Evolutionary conservation across 1,140 invertebrate genomes (phyloP).

Genomic region (Bilobella aurantiaca): DNA sequence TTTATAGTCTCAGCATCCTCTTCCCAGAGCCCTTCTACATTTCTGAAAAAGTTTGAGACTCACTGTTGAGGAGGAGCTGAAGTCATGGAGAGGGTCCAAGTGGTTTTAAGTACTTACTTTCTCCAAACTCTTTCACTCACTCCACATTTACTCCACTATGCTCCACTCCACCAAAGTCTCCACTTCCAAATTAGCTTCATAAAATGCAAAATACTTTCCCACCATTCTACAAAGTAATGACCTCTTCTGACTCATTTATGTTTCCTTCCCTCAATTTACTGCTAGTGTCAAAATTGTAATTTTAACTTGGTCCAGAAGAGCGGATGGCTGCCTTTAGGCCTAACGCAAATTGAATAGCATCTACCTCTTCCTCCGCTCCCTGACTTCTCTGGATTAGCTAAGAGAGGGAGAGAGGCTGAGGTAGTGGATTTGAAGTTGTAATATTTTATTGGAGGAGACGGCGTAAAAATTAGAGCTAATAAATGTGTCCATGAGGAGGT

Average conservation of each 20-base stretch:
- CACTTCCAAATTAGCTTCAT: slow-evolving; percentile 31
- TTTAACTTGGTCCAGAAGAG: not conserved
- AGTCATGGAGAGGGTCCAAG: slow-evolving; percentile 23
- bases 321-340: not conserved
- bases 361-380: no score
- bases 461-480: slow-evolving; percentile 19
- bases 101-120: slow-evolving; percentile 32
- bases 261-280: slow-evolving; percentile 14
- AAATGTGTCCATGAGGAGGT: slow-evolving; percentile 23
- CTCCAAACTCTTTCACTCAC: slow-evolving; percentile 10
- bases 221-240: slow-evolving; percentile 23
- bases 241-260: slow-evolving; percentile 5
- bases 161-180: not conserved
- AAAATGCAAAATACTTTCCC: slow-evolving; percentile 34
- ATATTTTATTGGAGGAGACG: not conserved
- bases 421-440: not conserved
- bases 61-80: not conserved
- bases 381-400: no score
- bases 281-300: slow-evolving; percentile 4
- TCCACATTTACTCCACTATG: not conserved
- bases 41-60: slow-evolving; percentile 1
- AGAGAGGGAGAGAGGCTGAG: no score
- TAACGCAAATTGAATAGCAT: no score
- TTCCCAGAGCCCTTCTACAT: not conserved
- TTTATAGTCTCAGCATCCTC: not conserved